phyloP scores from a whole-genome alignment of 2,113 vertebrate species.

The Campylomormyrus tamandua region DNA sequence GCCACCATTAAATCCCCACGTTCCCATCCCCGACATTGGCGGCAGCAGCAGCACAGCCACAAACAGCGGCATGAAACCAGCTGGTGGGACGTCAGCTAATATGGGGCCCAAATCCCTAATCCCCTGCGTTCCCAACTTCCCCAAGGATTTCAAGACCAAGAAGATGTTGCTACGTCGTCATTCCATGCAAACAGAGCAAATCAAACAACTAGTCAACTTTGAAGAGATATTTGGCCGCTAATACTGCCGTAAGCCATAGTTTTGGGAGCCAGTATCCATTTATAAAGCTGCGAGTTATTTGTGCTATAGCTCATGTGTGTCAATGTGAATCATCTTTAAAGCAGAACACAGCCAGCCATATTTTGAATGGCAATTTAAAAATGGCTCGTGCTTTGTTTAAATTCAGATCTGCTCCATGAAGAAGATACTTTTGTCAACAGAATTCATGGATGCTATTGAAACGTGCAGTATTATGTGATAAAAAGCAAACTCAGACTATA shows the following conservation, averaged over 20 bases:
- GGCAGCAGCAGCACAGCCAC: slow-evolving; percentile 42
- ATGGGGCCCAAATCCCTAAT: slow-evolving; percentile 58
- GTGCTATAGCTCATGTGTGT: background rate
- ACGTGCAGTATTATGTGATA: background rate
- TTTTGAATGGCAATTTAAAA: background rate
- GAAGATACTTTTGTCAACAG: background rate
- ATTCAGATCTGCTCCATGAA: background rate
- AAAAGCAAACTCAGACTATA: slow-evolving; percentile 1
- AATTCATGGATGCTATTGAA: background rate
- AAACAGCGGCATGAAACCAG: slow-evolving; percentile 34
- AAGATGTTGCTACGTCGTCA: slow-evolving; percentile 74
- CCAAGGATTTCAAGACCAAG: slow-evolving; percentile 61
- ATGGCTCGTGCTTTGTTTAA: background rate
- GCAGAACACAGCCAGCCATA: background rate
- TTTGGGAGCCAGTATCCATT: background rate
- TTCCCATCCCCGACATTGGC: slow-evolving; percentile 61
- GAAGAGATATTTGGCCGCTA: slow-evolving; percentile 52
- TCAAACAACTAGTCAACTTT: slow-evolving; percentile 72
- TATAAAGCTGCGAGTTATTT: background rate
- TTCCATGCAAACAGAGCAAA: slow-evolving; percentile 82
- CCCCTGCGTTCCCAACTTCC: slow-evolving; percentile 61
- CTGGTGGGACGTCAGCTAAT: slow-evolving; percentile 15
- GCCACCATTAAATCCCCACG: slow-evolving; percentile 70
- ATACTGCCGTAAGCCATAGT: slow-evolving; percentile 13
- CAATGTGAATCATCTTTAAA: background rate